Evolutionary conservation across 2,797 vertebrate genomes (phyloP).

Genomic region (Cygnus olor): DNA sequence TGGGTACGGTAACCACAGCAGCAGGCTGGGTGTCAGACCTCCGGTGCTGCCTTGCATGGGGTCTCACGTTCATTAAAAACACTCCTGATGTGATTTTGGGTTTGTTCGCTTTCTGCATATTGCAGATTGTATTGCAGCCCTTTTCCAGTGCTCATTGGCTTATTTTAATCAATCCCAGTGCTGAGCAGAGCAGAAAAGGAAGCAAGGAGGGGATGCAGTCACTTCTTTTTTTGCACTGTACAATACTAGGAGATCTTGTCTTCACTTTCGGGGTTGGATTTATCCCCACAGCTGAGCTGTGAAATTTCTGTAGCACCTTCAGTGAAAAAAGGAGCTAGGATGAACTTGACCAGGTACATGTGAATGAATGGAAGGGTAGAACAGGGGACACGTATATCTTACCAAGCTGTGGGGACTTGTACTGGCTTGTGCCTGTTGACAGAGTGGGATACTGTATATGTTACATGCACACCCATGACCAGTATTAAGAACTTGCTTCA

Average conservation of each 20-base stretch:
- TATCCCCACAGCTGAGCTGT: background rate
- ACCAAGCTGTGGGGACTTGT: background rate
- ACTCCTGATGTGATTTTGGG: background rate
- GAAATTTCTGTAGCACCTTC: background rate
- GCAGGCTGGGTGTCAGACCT: background rate
- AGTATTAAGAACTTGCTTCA: background rate
- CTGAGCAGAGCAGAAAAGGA: background rate
- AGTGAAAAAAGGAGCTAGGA: background rate
- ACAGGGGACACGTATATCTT: rapidly evolving
- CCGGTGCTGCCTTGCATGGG: background rate
- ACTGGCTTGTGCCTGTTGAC: background rate
- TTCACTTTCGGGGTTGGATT: background rate
- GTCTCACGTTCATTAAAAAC: background rate
- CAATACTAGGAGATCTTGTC: background rate
- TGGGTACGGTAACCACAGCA: background rate
- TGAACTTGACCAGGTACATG: background rate
- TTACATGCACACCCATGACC: background rate
- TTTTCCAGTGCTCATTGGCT: background rate
- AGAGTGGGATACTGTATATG: background rate
- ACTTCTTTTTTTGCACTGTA: background rate
- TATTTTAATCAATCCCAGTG: background rate
- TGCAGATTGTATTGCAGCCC: background rate
- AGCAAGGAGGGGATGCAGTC: background rate
- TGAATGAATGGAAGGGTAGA: background rate
- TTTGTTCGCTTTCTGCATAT: background rate